These are phyloP conservation scores for Eublepharis macularius DNA, from an alignment of 2,113 vertebrate species.

Conservation along the genomic window DNA sequence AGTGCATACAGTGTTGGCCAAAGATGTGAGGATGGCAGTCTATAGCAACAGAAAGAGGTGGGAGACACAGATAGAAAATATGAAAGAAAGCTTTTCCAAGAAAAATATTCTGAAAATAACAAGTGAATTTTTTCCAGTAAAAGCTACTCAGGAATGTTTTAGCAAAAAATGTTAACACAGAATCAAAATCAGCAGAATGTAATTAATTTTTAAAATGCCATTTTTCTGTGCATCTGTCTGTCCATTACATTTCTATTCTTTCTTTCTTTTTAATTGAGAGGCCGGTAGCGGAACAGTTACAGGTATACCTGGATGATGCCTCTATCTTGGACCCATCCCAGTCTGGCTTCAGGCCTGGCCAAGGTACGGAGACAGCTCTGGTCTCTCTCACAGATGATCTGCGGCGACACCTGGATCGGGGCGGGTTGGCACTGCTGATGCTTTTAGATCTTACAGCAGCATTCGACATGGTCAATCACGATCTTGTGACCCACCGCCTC, in stretches of 20 bases:
- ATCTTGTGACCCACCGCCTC: too few relatives aligned
- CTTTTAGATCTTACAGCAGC: too few relatives aligned
- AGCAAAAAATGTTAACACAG: conserved; percentile 19
- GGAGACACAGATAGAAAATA: conserved; percentile 28
- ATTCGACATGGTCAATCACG: too few relatives aligned
- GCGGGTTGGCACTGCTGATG: too few relatives aligned
- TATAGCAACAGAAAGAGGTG: conserved; percentile 23
- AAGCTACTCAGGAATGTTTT: conserved; percentile 6
- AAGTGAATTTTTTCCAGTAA: not conserved
- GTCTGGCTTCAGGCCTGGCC: too few relatives aligned
- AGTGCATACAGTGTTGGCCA: not conserved
- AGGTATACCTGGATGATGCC: too few relatives aligned
- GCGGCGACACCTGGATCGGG: too few relatives aligned
- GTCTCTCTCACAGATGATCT: too few relatives aligned
- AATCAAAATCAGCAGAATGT: not conserved
- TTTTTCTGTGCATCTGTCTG: not conserved
- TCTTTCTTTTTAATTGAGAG: not conserved
- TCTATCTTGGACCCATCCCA: too few relatives aligned
- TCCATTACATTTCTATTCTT: not conserved
- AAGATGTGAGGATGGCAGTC: conserved; percentile 33
- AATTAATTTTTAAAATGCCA: not conserved
- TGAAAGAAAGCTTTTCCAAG: not conserved
- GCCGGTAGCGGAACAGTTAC: too few relatives aligned
- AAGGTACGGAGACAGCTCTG: too few relatives aligned
- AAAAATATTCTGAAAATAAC: conserved; percentile 20